Conservation (phyloP, 2,888 invertebrate genomes). For the Euplexia lucipara region DNA sequence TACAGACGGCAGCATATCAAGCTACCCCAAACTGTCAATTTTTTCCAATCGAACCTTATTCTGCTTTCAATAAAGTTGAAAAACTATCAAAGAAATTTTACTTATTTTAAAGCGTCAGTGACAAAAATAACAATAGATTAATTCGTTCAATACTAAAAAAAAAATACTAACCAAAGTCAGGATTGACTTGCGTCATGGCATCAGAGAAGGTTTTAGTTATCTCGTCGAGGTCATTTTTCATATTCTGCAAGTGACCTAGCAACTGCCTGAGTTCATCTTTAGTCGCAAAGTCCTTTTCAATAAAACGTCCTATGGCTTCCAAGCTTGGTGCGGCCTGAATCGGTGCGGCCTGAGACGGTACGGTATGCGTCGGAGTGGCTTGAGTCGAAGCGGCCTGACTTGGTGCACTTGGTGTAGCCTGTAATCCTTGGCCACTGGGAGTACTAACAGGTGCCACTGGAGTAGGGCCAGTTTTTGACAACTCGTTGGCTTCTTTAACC, state of each 20-base stretch:
- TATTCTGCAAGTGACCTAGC: constrained; percentile 16
- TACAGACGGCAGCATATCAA: too few species aligned
- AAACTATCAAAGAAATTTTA: too few species aligned
- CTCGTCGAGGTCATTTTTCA: constrained; percentile 18
- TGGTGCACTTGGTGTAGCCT: not conserved
- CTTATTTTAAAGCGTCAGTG: too few species aligned
- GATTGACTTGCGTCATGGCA: constrained; percentile 37
- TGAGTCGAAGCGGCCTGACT: not conserved
- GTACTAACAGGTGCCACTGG: not conserved
- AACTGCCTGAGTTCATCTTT: constrained; percentile 41
- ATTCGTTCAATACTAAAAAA: not conserved
- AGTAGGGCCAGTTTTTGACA: not conserved
- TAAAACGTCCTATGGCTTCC: not conserved
- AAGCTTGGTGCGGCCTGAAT: not conserved
- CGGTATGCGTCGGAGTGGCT: too few species aligned
- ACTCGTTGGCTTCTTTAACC: constrained; percentile 12
- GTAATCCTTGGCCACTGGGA: not conserved
- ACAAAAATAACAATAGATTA: too few species aligned
- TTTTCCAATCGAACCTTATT: too few species aligned
- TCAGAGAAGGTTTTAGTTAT: constrained; percentile 23
- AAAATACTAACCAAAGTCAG: constrained; percentile 33
- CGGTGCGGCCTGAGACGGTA: too few species aligned
- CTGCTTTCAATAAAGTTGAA: too few species aligned
- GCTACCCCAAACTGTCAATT: too few species aligned
- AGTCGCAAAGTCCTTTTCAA: constrained; percentile 18